phyloP scores from a whole-genome alignment of 1,140 invertebrate genomes.

The Drosophila melanica region DNA sequence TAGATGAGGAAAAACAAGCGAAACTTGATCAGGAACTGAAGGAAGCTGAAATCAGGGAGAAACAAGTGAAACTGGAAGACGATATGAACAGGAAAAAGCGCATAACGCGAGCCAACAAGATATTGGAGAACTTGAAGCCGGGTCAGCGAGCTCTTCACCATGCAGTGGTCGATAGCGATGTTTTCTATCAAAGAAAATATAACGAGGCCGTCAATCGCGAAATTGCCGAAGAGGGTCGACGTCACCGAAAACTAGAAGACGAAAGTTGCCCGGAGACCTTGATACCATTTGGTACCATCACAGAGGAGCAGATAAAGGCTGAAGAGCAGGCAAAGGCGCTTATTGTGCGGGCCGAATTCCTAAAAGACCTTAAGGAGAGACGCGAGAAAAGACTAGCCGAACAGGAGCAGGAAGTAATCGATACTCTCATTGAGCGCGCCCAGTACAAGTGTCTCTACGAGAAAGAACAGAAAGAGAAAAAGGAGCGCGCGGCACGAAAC shows the following conservation, averaged over 20 bases:
- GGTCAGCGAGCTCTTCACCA: conserved; percentile 49
- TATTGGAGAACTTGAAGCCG: conserved; percentile 53
- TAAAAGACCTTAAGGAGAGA: conserved; percentile 21
- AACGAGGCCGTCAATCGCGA: conserved; percentile 49
- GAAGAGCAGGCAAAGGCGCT: conserved; percentile 4
- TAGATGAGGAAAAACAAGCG: conserved; percentile 23
- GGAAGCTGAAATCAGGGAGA: conserved; percentile 16
- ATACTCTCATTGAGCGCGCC: conserved; percentile 49
- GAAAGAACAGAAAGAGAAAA: conserved; percentile 34
- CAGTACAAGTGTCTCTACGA: conserved; percentile 59
- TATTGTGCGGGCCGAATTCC: not conserved
- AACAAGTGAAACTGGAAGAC: conserved; percentile 20
- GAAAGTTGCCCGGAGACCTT: too few relatives aligned
- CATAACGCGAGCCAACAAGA: conserved; percentile 44
- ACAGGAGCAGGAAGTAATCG: not conserved
- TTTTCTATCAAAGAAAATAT: conserved; percentile 43
- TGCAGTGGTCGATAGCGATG: conserved; percentile 50
- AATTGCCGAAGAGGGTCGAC: conserved; percentile 17
- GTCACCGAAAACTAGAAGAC: too few relatives aligned
- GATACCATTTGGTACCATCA: too few relatives aligned
- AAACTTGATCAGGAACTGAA: conserved; percentile 12
- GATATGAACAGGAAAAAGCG: conserved; percentile 52
- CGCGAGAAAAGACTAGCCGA: not conserved
- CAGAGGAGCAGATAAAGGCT: too few relatives aligned
- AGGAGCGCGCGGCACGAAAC: conserved; percentile 22